Percentiles rank a stretch among this genome's conserved stretches.
phyloP scores from a whole-genome alignment of 2,113 vertebrate species.

The Anoura caudifer region DNA sequence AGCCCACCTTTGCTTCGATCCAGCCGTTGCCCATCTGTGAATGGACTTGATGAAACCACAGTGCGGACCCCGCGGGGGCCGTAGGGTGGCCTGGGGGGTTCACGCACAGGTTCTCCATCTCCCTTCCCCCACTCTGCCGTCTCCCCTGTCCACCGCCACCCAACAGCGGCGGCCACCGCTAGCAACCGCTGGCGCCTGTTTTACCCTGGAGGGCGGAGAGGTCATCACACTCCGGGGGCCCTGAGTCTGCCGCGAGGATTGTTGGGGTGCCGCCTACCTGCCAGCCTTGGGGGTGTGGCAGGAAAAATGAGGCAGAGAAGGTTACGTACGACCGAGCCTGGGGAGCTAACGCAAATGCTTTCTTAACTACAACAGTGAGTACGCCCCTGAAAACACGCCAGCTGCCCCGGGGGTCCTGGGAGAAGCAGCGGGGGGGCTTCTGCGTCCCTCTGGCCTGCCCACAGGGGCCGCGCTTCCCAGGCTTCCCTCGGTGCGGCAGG shows the following conservation, averaged over 20 bases:
- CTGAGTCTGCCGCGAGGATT: too few species aligned
- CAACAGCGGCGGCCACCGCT: rapidly evolving
- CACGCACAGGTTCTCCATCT: background rate
- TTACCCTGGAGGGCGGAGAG: background rate
- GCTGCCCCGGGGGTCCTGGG: background rate
- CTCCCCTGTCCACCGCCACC: too few species aligned
- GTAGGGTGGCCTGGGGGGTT: background rate
- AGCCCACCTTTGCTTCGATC: rapidly evolving
- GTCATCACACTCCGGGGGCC: background rate
- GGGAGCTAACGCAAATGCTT: background rate
- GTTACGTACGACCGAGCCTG: background rate
- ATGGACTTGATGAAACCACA: background rate
- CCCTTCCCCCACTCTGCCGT: too few species aligned
- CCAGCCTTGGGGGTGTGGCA: rapidly evolving
- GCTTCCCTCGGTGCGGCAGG: too few species aligned
- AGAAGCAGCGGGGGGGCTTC: background rate
- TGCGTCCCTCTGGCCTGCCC: rapidly evolving
- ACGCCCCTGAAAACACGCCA: background rate
- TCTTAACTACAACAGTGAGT: background rate
- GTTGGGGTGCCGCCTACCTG: background rate
- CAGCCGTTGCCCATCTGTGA: background rate
- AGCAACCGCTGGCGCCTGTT: background rate
- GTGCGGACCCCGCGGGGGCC: background rate
- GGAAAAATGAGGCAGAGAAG: background rate
- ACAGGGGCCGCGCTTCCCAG: background rate